These are phyloP conservation scores for Thunnus albacares DNA, from an alignment of 2,797 vertebrate genomes.

Conservation along the genomic window DNA sequence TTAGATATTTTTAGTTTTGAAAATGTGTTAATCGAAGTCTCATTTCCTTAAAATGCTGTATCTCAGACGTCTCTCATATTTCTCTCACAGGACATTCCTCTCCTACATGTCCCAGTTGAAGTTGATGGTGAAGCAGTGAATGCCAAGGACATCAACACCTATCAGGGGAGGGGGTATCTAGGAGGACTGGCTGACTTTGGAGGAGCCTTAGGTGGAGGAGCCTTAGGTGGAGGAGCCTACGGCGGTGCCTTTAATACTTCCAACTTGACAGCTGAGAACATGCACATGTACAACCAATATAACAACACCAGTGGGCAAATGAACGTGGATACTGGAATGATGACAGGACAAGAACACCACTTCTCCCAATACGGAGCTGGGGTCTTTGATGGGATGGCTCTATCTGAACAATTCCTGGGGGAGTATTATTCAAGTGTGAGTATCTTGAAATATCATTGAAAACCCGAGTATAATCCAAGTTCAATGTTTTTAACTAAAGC, in stretches of 20 bases:
- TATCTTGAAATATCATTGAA: constrained; percentile 22
- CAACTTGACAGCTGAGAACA: constrained; percentile 21
- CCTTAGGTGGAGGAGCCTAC: neutral
- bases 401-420: constrained; percentile 74
- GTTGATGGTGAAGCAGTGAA: neutral
- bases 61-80: neutral
- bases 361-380: constrained; percentile 17
- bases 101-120: constrained; percentile 45
- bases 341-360: constrained; percentile 27
- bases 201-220: neutral
- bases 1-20: neutral
- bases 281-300: constrained; percentile 30
- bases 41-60: neutral
- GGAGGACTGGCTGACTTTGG: neutral
- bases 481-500: neutral
- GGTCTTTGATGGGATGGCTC: constrained; percentile 73
- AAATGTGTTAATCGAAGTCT: neutral
- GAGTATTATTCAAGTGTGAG: constrained; percentile 82
- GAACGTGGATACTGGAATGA: constrained; percentile 16
- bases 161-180: rapidly evolving
- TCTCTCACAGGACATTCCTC: constrained; percentile 69
- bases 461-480: neutral
- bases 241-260: constrained; percentile 6
- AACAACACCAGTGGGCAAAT: neutral
- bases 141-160: neutral